phyloP scores from a whole-genome alignment of 2,888 invertebrate species.

The Arge pagana region DNA sequence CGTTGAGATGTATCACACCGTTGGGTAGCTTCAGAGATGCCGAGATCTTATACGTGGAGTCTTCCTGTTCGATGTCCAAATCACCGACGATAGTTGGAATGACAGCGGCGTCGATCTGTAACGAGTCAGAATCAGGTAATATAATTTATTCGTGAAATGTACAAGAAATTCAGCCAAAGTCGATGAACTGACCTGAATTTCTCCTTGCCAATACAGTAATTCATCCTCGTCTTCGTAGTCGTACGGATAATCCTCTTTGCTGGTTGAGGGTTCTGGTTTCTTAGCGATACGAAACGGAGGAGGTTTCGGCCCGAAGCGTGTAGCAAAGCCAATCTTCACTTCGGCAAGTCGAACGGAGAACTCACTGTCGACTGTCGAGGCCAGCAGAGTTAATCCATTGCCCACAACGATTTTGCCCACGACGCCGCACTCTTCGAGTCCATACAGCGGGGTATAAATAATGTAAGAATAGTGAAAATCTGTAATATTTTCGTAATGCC shows the following conservation, averaged over 20 bases:
- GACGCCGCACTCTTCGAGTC: conserved; percentile 77
- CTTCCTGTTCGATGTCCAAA: conserved; percentile 52
- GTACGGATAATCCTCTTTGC: conserved; percentile 37
- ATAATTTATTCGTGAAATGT: conserved; percentile 31
- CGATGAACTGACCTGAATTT: conserved; percentile 59
- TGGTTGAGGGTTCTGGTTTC: conserved; percentile 29
- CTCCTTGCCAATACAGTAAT: conserved; percentile 62
- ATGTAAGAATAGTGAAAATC: conserved; percentile 81
- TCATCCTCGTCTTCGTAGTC: conserved; percentile 53
- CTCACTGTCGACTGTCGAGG: conserved; percentile 66
- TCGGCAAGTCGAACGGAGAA: conserved; percentile 71
- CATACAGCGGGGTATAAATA: conserved; percentile 77
- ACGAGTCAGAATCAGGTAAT: conserved; percentile 1
- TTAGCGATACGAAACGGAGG: conserved; percentile 38
- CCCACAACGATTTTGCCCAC: conserved; percentile 72
- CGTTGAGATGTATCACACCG: conserved; percentile 63
- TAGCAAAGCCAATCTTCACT: conserved; percentile 63
- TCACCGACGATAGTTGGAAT: conserved; percentile 41
- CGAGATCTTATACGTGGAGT: conserved; percentile 43
- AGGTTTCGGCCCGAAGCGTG: conserved; percentile 44
- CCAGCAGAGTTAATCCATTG: conserved; percentile 52
- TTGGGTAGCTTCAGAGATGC: conserved; percentile 60
- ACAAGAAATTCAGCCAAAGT: conserved; percentile 11
- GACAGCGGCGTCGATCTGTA: conserved; percentile 41
- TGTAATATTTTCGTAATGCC: conserved; percentile 70